phyloP scores from a whole-genome alignment of 2,888 invertebrate genomes.

The Doris montereyensis region DNA sequence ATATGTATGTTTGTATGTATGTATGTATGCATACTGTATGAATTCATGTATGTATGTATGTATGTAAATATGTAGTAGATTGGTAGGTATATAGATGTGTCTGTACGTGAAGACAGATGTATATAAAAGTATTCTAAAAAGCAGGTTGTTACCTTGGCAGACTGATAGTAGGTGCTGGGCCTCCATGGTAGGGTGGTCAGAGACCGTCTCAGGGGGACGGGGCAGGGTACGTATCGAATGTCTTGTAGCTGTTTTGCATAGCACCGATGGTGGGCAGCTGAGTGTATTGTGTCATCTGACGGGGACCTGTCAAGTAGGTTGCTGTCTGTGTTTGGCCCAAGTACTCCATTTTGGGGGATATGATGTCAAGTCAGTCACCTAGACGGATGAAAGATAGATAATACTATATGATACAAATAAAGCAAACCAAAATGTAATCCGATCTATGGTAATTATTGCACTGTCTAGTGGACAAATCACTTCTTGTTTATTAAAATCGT shows the following conservation, averaged over 20 bases:
- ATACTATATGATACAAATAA: not conserved
- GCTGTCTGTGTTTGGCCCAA: conserved; percentile 72
- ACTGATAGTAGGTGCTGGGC: conserved; percentile 71
- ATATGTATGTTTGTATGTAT: too few relatives aligned
- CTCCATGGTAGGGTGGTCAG: conserved; percentile 73
- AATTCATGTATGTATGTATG: too few relatives aligned
- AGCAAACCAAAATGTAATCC: not conserved
- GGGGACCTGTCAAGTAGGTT: conserved; percentile 72
- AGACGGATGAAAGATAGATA: not conserved
- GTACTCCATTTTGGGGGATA: conserved; percentile 71
- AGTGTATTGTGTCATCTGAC: conserved; percentile 68
- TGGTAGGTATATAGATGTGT: too few relatives aligned
- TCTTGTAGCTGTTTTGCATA: conserved; percentile 76
- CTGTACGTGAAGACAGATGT: too few relatives aligned
- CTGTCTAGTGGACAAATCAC: too few relatives aligned
- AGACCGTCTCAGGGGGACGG: conserved; percentile 72
- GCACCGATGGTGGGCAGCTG: conserved; percentile 81
- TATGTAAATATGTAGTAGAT: too few relatives aligned
- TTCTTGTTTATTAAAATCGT: not conserved
- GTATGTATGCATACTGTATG: too few relatives aligned
- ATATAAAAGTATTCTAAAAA: too few relatives aligned
- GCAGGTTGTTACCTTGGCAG: conserved; percentile 67
- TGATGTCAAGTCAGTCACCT: too few relatives aligned
- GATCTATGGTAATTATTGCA: too few relatives aligned
- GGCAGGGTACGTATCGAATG: conserved; percentile 70